Base-by-base conservation (phyloP, 2,797 vertebrate genomes). In the Tamandua tetradactyla region DNA sequence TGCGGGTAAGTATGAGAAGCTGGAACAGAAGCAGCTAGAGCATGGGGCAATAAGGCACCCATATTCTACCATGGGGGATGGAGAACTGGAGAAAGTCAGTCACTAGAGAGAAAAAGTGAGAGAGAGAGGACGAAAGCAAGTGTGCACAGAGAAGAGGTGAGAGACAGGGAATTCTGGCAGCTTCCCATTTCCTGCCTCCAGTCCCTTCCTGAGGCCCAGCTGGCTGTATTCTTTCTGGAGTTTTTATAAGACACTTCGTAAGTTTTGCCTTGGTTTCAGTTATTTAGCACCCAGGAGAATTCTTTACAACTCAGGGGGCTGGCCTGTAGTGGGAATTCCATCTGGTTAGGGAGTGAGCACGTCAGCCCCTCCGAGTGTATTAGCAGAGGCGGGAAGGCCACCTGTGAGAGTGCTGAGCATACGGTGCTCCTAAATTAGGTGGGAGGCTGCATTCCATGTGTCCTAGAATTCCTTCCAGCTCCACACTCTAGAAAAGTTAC, bases 61-160 rank as follows among this genome's bases (percentile, higher is more conserved):
- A 14, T 1, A 55, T 9, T 35, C 23, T 3, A 0, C 78, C 64
- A 2, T 12, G 1, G 57, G 52, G n/a, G 30, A 23, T 0, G 1
- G 55, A 55, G 27, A 32, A 32, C 2, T 8, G 44, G 47, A 75
- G 92, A 66, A 32, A 40, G 55, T 49, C 40, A 25, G 7, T 17
- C n/a, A 12, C 40, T 35, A 18, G 32, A 64, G 55, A 55, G 18
- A 74, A 47, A n/a, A n/a, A n/a, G n/a, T n/a, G 20, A 62, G 75
- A 32, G 9, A 15, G 32, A n/a, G n/a, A 72, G 40, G 13, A 35
- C 23, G 62, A 68, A 49, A 52, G 47, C 52, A 66, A 4, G 52
- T 22, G 32, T 6, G 20, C 32, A 23, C 55, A 49, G 20, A 61
- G 17, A 22, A 72, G n/a, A 47, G 57, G 8, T 17, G n/a, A 64